These are phyloP conservation scores for Oikopleura dioica DNA, from an alignment of 23 tunicate genomes.

Conservation along the genomic window DNA sequence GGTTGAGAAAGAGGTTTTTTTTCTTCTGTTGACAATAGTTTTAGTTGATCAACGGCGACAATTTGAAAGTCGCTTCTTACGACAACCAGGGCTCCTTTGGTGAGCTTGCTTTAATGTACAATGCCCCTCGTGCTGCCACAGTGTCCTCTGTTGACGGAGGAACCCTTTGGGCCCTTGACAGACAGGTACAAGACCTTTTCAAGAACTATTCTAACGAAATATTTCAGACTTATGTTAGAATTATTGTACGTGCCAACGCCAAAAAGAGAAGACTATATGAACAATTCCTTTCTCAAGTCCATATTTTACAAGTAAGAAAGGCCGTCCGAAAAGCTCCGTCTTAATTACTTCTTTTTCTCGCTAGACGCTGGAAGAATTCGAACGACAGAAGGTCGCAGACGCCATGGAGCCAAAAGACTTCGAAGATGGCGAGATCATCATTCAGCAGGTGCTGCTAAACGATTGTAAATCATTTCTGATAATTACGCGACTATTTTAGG, in stretches of 20 bases:
- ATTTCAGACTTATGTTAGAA: conserved; percentile 36
- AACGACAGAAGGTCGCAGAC: conserved; percentile 87
- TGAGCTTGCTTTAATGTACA: conserved; percentile 86
- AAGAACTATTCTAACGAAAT: background rate
- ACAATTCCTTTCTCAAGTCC: conserved; percentile 72
- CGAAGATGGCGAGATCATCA: conserved; percentile 45
- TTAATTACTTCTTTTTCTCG: background rate
- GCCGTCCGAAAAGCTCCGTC: too few relatives aligned
- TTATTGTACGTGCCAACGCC: conserved; percentile 53
- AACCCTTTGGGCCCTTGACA: conserved; percentile 80
- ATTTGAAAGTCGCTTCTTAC: conserved; percentile 16
- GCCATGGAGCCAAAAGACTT: conserved; percentile 43
- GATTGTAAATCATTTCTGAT: too few relatives aligned
- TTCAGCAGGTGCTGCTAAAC: conserved; percentile 51
- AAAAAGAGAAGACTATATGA: conserved; percentile 57
- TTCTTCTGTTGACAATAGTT: too few relatives aligned
- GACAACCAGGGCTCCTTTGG: conserved; percentile 67
- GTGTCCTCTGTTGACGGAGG: conserved; percentile 63
- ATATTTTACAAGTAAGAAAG: too few relatives aligned
- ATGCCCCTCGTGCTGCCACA: conserved; percentile 73
- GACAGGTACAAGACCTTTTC: background rate
- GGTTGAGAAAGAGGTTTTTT: too few relatives aligned
- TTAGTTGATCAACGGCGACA: background rate
- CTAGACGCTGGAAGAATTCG: conserved; percentile 13
- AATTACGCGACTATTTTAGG: too few relatives aligned